Conservation (phyloP, 2,797 vertebrate genomes). For the Poeciliopsis turneri region DNA sequence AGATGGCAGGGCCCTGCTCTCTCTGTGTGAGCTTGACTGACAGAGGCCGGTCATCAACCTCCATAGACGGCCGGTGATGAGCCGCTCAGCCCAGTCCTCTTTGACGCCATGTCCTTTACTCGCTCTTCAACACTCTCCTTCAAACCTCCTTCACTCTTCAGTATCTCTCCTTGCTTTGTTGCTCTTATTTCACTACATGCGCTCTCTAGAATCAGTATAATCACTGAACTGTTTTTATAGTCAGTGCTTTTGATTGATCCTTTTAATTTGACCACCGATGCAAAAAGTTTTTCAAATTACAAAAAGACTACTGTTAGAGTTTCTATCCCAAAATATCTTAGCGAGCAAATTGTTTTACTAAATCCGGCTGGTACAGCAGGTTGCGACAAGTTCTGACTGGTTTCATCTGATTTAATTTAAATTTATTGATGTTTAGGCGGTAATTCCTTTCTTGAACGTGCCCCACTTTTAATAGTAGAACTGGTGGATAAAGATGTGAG, state of each 20-base stretch:
- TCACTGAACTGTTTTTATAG: background rate
- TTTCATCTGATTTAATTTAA: background rate
- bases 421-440: background rate
- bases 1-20: conserved; percentile 94
- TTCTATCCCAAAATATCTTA: background rate
- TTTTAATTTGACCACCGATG: too few relatives aligned
- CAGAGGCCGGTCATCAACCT: conserved; percentile 92
- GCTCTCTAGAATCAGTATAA: background rate
- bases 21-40: conserved; percentile 95
- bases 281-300: too few relatives aligned
- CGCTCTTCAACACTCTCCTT: conserved; percentile 63
- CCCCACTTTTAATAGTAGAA: background rate
- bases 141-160: conserved; percentile 37
- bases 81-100: conserved; percentile 78
- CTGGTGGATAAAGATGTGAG: background rate
- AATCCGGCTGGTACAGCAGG: background rate
- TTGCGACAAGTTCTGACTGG: background rate
- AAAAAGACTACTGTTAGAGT: background rate
- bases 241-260: background rate
- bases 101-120: conserved; percentile 80
- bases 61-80: conserved; percentile 87
- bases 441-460: background rate
- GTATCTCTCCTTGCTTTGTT: conserved; percentile 9
- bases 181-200: background rate
- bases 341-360: background rate